A percentile compares a stretch with the other conserved stretches of the same genome.
Evolutionary conservation across 2,888 invertebrate genomes (phyloP).

Genomic region (Philereme transversata): DNA sequence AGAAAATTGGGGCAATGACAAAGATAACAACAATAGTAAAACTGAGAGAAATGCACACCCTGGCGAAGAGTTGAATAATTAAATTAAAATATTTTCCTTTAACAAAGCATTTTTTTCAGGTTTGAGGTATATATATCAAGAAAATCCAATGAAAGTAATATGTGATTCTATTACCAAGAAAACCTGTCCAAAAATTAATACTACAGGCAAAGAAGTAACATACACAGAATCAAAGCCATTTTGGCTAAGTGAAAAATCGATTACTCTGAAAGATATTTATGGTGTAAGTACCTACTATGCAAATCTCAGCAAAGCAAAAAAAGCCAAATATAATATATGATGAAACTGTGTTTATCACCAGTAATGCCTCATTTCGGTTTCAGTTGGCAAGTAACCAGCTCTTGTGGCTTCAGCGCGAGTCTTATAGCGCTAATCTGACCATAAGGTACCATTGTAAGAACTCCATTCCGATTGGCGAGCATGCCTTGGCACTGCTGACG

Average conservation of each 20-base stretch:
- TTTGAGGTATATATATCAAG: neutral
- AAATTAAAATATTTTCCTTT: too few relatives aligned
- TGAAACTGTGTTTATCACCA: too few relatives aligned
- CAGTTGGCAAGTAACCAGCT: conserved; percentile 16
- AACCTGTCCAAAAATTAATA: conserved; percentile 6
- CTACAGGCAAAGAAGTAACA: neutral
- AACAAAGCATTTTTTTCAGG: neutral
- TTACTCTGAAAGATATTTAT: conserved; percentile 11
- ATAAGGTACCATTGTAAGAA: conserved; percentile 45
- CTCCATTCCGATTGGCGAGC: conserved; percentile 32
- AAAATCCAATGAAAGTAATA: neutral
- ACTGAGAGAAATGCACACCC: too few relatives aligned
- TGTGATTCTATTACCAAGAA: conserved; percentile 1
- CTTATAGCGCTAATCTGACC: conserved; percentile 35
- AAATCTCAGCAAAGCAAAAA: neutral
- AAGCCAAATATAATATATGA: too few relatives aligned
- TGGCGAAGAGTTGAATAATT: too few relatives aligned
- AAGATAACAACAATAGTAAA: too few relatives aligned
- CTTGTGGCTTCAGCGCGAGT: conserved; percentile 36
- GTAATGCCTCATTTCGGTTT: neutral
- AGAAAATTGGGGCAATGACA: too few relatives aligned
- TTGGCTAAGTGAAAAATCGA: conserved; percentile 13
- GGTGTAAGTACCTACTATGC: conserved; percentile 7
- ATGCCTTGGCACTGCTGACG: conserved; percentile 37
- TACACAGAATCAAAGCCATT: conserved; percentile 9